These are phyloP conservation scores for Paralinhomoeus sp. DNA, from an alignment of 2,888 invertebrate genomes.

Conservation along the genomic window DNA sequence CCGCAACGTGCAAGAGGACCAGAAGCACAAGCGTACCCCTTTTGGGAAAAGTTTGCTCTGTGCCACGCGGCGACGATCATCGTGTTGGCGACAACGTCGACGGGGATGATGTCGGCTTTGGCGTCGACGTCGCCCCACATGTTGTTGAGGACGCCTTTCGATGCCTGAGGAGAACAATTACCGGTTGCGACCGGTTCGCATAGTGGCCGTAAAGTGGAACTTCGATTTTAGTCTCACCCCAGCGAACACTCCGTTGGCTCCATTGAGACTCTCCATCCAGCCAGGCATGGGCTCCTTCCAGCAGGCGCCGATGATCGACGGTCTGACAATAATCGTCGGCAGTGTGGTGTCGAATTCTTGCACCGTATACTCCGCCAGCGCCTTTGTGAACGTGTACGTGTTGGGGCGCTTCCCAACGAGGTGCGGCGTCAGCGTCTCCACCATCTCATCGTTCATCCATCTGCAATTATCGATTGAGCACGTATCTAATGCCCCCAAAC, in stretches of 20 bases:
- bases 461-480: too few relatives aligned
- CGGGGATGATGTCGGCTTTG: constrained; percentile 67
- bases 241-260: constrained; percentile 47
- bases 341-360: constrained; percentile 47
- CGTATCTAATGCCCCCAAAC: too few relatives aligned
- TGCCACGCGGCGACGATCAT: constrained; percentile 65
- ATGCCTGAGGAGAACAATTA: constrained; percentile 28
- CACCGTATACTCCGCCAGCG: constrained; percentile 56
- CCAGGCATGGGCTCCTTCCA: constrained; percentile 39
- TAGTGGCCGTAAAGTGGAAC: too few relatives aligned
- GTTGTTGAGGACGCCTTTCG: constrained; percentile 55
- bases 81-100: constrained; percentile 68
- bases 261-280: constrained; percentile 88
- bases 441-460: constrained; percentile 34
- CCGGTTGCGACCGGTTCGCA: too few relatives aligned
- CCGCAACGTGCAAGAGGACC: too few relatives aligned
- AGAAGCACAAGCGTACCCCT: too few relatives aligned
- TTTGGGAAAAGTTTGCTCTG: constrained; percentile 43
- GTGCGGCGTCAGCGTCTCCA: constrained; percentile 29
- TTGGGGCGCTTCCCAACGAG: constrained; percentile 51
- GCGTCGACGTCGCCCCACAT: constrained; percentile 54
- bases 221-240: too few relatives aligned
- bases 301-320: constrained; percentile 66
- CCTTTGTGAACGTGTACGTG: constrained; percentile 73
- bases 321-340: constrained; percentile 54